phyloP scores from a whole-genome alignment of 2,113 vertebrate genomes.

The Megaptera novaeangliae region DNA sequence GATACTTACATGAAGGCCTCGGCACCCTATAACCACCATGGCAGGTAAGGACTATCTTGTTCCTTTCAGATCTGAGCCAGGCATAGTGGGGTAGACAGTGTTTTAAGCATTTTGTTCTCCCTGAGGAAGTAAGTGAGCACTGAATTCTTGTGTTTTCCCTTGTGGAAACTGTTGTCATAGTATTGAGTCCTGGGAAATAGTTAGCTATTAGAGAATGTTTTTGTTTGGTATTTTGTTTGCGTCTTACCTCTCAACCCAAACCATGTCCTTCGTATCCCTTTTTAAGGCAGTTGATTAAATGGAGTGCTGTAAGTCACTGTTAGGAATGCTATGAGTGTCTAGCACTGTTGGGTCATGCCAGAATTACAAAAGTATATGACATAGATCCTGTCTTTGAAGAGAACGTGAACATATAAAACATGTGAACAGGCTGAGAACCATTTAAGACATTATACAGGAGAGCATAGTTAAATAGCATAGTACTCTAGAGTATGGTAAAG shows the following conservation, averaged over 20 bases:
- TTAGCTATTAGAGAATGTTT: neutral
- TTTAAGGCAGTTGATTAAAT: neutral
- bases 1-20: constrained; percentile 83
- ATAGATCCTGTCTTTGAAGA: neutral
- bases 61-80: neutral
- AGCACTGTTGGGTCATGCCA: neutral
- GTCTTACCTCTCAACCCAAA: neutral
- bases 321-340: neutral
- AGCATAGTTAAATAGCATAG: neutral
- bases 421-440: neutral
- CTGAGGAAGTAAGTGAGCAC: neutral
- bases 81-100: fast-evolving
- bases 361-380: neutral
- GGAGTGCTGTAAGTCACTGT: neutral
- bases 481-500: neutral
- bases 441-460: neutral
- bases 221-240: constrained; percentile 11
- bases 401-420: neutral
- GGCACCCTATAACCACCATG: constrained; percentile 84
- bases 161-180: neutral
- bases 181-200: neutral
- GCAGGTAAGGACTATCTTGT: constrained; percentile 82
- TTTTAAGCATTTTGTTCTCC: neutral
- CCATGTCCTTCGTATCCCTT: neutral
- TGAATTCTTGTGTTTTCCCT: neutral